A percentile compares a stretch with the other conserved stretches of the same genome.
Evolutionary conservation across 2,113 vertebrate species (phyloP).

Genomic region (Origma solitaria): DNA sequence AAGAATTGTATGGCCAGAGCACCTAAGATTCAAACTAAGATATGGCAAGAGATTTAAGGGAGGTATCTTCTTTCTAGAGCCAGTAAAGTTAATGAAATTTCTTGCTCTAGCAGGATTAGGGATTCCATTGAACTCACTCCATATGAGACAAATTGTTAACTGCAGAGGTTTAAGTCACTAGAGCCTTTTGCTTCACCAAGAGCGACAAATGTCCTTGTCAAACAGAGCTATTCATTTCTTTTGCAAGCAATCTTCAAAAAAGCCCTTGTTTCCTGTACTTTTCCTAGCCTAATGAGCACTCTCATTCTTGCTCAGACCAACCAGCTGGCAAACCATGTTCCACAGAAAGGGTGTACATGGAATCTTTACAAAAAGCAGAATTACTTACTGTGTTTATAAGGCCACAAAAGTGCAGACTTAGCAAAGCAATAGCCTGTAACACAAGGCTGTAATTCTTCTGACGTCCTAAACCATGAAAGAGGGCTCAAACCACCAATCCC

Average conservation of each 20-base stretch:
- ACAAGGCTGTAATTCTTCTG: constrained; percentile 41
- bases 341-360: neutral
- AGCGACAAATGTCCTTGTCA: neutral
- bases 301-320: constrained; percentile 13
- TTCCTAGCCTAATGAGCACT: constrained; percentile 10
- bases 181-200: neutral
- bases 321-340: constrained; percentile 10
- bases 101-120: neutral
- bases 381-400: neutral
- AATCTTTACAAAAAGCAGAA: constrained; percentile 24
- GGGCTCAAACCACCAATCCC: constrained; percentile 1
- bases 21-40: neutral
- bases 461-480: constrained; percentile 24
- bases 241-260: neutral
- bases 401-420: constrained; percentile 25
- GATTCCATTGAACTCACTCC: neutral
- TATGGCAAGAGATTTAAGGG: neutral
- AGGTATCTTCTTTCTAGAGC: neutral
- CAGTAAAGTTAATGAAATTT: neutral
- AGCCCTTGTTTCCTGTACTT: constrained; percentile 19
- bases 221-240: constrained; percentile 5
- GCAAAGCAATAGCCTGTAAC: constrained; percentile 25
- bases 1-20: neutral
- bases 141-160: neutral
- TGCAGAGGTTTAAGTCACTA: neutral